A percentile compares a stretch with the other conserved stretches of the same genome.
These are phyloP conservation scores for Ophioninae sp. DNA, from an alignment of 2,888 invertebrate species.

Conservation along the genomic window DNA sequence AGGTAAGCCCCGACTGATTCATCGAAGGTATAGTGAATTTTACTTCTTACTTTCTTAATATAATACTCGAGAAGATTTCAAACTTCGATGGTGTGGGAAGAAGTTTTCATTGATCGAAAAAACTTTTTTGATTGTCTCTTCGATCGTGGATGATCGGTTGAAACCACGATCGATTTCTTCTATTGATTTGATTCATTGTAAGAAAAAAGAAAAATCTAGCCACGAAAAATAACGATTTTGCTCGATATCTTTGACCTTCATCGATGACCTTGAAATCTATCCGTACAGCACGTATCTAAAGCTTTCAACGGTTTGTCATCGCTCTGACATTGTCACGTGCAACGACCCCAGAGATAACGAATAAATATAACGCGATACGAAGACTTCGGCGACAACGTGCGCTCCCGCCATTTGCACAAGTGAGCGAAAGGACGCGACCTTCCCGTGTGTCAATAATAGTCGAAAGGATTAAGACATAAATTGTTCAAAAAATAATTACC, in stretches of 20 bases:
- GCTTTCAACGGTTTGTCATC: constrained; percentile 17
- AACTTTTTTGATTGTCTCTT: background rate
- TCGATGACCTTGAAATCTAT: constrained; percentile 4
- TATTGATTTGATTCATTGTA: background rate
- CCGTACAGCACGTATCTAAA: background rate
- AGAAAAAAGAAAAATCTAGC: background rate
- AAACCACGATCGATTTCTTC: background rate
- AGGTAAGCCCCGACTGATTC: constrained; percentile 44
- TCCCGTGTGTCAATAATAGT: constrained; percentile 7
- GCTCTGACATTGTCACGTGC: constrained; percentile 50
- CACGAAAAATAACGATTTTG: background rate
- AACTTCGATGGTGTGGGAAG: constrained; percentile 27
- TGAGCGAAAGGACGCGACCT: constrained; percentile 11
- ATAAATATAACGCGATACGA: constrained; percentile 24
- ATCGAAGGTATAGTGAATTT: constrained; percentile 50
- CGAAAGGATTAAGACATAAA: constrained; percentile 18
- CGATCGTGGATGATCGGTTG: no score
- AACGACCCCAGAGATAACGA: constrained; percentile 54
- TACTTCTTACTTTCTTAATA: constrained; percentile 30
- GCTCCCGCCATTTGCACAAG: constrained; percentile 18
- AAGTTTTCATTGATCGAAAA: constrained; percentile 44
- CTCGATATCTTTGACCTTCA: background rate
- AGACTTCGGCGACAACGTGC: background rate
- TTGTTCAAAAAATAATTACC: background rate
- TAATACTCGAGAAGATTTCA: constrained; percentile 25